Base-by-base conservation (phyloP, 2,888 invertebrate genomes). In the Tipula unca region DNA sequence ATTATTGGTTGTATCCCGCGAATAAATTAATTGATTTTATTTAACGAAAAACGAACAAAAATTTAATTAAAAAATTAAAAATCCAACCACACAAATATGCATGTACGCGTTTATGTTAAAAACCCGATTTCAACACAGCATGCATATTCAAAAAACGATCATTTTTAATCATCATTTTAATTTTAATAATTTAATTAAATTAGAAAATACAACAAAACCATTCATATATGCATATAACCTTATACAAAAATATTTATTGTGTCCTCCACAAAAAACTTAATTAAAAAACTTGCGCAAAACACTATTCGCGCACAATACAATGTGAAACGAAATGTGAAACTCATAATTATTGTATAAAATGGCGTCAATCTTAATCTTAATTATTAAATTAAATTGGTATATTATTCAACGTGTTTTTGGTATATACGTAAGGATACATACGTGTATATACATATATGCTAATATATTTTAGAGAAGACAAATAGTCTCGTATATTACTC, bases 101-200 rank as follows among this genome's bases (percentile, higher is more conserved):
- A n/a, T n/a, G n/a, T n/a, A n/a, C n/a, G n/a, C n/a, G n/a, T n/a
- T n/a, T 25, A 69, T 1, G 69, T 69, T 69, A 25, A 69, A 69
- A 69, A 69, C 69, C 25, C 25, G 69, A 25, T 69, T 69, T 14
- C 0, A 25, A 10, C 69, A 69, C 69, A 69, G 69, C 69, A 69
- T 69, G 69, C 1, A 25, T 69, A 25, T 69, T 13, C 1, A 25
- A 69, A 69, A 69, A 69, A 69, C 25, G 8, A 69, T 69, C 69
- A 69, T 69, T 69, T 69, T 69, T 69, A 69, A 69, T 69, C 69
- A 69, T 69, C 69, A 69, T 69, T 69, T 69, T 10, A 25, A 69
- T 69, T 69, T 69, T 69, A 69, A 69, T 69, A 69, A 69, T 69
- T 69, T 69, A 69, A 69, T 69, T 69, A 69, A 69, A 69, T 69